Base-by-base conservation (phyloP, 2,888 invertebrate species). In the Drosophila diplacantha region DNA sequence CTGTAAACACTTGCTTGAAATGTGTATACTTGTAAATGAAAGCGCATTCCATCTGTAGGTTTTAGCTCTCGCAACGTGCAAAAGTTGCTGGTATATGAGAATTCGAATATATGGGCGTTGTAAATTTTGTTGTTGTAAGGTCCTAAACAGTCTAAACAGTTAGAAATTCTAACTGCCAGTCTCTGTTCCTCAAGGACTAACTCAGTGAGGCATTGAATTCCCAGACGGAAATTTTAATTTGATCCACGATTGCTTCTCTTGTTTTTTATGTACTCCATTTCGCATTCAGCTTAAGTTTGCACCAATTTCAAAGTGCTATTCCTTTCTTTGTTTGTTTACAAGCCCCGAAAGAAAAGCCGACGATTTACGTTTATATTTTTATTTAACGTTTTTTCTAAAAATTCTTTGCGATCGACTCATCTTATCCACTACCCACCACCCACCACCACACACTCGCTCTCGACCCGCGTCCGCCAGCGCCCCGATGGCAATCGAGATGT, bases 401-500 rank as follows among this genome's bases (percentile, higher is more conserved):
- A 59, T 63, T 63, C 51, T 72, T 80, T 73, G 83, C 70, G 84
- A 84, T 82, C 78, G 84, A 73, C 74, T 83, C 79, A 80, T 81
- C 83, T 77, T 73, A 55, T 61, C 61, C 61, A 61, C 80, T 71
- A 75, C 60, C 60, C 54, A 41, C 71, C 67, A 80, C 70, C 74
- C 67, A 81, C 79, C 58, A 68, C 58, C 51, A 59, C 59, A 52
- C 60, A 59, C 44, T 38, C 57, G 51, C 43, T 69, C 50, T 41
- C 54, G 37, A 57, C 35, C 39, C 60, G 35, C 51, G 37, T 52
- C 22, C 64, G 57, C 38, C 73, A 86, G 85, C 85, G 86, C 72
- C 74, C 77, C 71, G 85, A 85, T 77, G 85, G 80, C 76, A 81
- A 77, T 83, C 81, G 83, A 79, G 86, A 86, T 61, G 85, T 85